Conservation (phyloP, 2,888 invertebrate genomes). For the Lagria hirta region DNA sequence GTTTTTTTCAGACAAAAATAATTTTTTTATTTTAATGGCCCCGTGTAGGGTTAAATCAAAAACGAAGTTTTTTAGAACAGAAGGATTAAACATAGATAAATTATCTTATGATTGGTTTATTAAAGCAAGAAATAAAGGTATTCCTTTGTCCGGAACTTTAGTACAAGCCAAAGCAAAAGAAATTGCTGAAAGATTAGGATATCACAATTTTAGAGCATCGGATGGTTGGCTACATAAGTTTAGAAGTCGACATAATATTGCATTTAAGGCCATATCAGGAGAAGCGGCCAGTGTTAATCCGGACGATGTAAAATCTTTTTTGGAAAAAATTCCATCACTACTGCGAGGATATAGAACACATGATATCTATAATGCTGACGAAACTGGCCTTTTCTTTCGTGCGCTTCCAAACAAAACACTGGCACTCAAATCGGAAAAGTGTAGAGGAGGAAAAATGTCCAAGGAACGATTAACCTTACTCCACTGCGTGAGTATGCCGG, state of each 20-base stretch:
- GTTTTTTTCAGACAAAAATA: too few species aligned
- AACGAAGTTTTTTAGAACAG: slow-evolving; percentile 7
- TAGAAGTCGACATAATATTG: slow-evolving; percentile 13
- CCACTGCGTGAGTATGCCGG: slow-evolving; percentile 2
- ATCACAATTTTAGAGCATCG: slow-evolving; percentile 22
- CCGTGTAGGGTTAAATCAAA: too few species aligned
- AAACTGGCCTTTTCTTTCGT: slow-evolving; percentile 3
- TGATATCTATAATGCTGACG: slow-evolving; percentile 4
- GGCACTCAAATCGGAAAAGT: slow-evolving; percentile 3
- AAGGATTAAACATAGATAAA: slow-evolving; percentile 4
- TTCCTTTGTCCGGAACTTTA: slow-evolving; percentile 17
- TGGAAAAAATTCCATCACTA: slow-evolving; percentile 21
- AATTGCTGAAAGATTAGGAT: slow-evolving; percentile 19
- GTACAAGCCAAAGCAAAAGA: slow-evolving; percentile 22
- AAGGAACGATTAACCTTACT: slow-evolving; percentile 4
- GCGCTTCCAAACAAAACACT: slow-evolving; percentile 4
- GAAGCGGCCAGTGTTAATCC: slow-evolving; percentile 22
- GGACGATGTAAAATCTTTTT: slow-evolving; percentile 15
- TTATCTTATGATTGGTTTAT: slow-evolving; percentile 2
- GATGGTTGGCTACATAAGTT: neutral
- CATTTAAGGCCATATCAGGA: slow-evolving; percentile 25
- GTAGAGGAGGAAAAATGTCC: slow-evolving; percentile 2
- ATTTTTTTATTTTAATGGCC: too few species aligned
- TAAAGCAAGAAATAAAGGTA: slow-evolving; percentile 17
- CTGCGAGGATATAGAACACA: neutral